Conservation (phyloP, 1,140 invertebrate species). For the Drosophila ficusphila region DNA sequence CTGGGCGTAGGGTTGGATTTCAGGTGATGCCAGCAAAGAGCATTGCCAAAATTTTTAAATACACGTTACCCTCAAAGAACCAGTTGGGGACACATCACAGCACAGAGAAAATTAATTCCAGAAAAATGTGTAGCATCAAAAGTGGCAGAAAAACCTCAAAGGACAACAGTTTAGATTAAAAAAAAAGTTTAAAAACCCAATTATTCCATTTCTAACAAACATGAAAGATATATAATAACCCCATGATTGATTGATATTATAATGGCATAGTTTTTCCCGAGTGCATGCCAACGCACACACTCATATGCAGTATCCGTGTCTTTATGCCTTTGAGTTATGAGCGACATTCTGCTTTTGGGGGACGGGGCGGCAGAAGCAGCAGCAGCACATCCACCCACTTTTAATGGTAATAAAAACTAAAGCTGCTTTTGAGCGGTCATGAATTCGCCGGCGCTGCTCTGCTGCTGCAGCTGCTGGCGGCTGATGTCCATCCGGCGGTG, state of each 20-base stretch:
- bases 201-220: too few species aligned
- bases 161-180: too few species aligned
- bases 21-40: slow-evolving; percentile 77
- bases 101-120: slow-evolving; percentile 1
- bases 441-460: slow-evolving; percentile 47
- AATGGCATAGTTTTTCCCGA: background rate
- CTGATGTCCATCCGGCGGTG: slow-evolving; percentile 68
- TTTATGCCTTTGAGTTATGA: slow-evolving; percentile 79
- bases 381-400: slow-evolving; percentile 45
- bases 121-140: too few species aligned
- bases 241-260: too few species aligned
- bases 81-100: slow-evolving; percentile 25
- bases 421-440: slow-evolving; percentile 73
- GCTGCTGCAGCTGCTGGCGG: slow-evolving; percentile 2
- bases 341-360: slow-evolving; percentile 59
- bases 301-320: slow-evolving; percentile 17
- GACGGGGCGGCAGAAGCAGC: slow-evolving; percentile 4
- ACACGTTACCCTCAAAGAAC: slow-evolving; percentile 21
- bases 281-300: slow-evolving; percentile 9
- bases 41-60: slow-evolving; percentile 77
- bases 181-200: too few species aligned
- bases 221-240: too few species aligned
- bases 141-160: too few species aligned
- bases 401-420: slow-evolving; percentile 81
- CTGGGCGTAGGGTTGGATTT: slow-evolving; percentile 43